Conservation (phyloP, 2,888 invertebrate species). For the Diloba caeruleocephala region DNA sequence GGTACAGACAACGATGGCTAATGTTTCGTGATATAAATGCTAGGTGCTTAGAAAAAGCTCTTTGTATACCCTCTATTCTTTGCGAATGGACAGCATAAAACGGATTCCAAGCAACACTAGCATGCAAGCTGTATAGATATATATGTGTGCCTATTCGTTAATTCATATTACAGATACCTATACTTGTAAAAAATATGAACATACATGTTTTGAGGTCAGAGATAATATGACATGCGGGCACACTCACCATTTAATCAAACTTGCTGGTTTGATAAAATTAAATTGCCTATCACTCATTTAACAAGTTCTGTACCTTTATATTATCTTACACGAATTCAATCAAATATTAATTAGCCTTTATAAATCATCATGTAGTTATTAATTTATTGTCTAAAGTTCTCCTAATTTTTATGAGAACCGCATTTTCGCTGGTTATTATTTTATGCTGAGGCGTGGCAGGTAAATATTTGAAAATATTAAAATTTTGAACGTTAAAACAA, state of each 20-base stretch:
- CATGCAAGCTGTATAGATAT: too few relatives aligned
- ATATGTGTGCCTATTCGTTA: too few relatives aligned
- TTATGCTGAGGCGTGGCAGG: not conserved
- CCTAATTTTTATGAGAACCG: conserved; percentile 1
- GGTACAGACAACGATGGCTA: too few relatives aligned
- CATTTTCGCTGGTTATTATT: conserved; percentile 4
- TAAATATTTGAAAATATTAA: conserved; percentile 7
- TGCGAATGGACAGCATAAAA: too few relatives aligned
- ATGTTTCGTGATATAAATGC: too few relatives aligned
- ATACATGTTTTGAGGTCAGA: not conserved
- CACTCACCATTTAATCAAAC: conserved; percentile 12
- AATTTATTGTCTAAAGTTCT: conserved; percentile 6
- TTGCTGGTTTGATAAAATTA: conserved; percentile 10
- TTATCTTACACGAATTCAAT: not conserved
- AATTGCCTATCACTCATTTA: not conserved
- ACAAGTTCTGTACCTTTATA: not conserved
- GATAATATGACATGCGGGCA: conserved; percentile 5
- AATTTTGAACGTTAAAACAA: conserved; percentile 15
- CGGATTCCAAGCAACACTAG: too few relatives aligned
- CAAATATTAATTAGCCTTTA: conserved; percentile 3
- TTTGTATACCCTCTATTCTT: too few relatives aligned
- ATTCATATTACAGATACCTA: too few relatives aligned
- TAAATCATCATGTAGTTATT: not conserved
- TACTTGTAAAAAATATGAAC: too few relatives aligned
- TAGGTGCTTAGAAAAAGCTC: too few relatives aligned